Evolutionary conservation across 2,113 vertebrate genomes (phyloP).

Genomic region (Tapirus terrestris): DNA sequence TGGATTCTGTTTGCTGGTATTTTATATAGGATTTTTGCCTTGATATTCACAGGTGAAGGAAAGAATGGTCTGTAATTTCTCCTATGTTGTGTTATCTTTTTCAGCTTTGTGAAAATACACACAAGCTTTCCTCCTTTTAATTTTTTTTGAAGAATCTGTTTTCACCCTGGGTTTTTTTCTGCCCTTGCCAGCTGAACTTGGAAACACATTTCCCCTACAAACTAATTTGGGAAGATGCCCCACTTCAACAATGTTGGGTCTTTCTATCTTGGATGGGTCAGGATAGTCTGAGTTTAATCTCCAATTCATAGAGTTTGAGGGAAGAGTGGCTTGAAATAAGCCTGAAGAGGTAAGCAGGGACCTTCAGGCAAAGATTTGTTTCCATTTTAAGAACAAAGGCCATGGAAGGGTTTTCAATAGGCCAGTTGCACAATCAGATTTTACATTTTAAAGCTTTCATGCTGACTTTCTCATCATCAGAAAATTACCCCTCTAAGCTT

Average conservation of each 20-base stretch:
- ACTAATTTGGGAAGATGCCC: neutral
- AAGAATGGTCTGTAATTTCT: neutral
- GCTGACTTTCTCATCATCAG: slow-evolving; percentile 6
- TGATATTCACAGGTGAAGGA: neutral
- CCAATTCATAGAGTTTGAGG: neutral
- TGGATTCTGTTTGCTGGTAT: neutral
- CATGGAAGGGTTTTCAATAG: neutral
- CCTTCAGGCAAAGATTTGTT: neutral
- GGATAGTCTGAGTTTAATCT: neutral
- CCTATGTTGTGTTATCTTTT: neutral
- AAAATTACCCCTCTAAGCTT: slow-evolving; percentile 13
- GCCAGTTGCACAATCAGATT: neutral
- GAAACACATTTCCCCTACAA: neutral
- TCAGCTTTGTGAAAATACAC: neutral
- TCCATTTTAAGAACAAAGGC: neutral
- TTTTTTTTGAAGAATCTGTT: neutral
- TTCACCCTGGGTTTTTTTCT: neutral
- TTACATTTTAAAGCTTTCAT: neutral
- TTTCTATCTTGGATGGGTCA: neutral
- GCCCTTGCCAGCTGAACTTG: neutral
- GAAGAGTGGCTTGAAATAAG: neutral
- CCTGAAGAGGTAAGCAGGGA: neutral
- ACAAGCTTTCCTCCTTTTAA: neutral
- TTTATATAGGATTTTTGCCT: slow-evolving; percentile 23
- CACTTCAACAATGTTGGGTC: neutral